Conservation (phyloP, 1,140 invertebrate species). For the Anastrepha ludens region DNA sequence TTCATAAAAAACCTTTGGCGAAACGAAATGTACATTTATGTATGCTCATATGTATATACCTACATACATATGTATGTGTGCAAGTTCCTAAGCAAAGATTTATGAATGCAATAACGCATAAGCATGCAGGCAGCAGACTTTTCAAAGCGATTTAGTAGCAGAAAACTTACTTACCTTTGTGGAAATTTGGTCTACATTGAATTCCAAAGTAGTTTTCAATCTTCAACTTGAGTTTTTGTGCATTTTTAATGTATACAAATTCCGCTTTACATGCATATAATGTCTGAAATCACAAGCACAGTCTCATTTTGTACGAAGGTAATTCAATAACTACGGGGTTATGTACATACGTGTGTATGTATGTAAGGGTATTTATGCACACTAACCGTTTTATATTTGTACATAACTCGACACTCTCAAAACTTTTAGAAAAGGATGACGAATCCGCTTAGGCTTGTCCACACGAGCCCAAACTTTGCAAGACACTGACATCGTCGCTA, state of each 20-base stretch:
- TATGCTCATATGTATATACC: not conserved
- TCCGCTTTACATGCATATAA: not conserved
- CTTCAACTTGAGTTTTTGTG: slow-evolving; percentile 1
- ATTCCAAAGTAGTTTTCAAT: not conserved
- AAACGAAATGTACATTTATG: too few species aligned
- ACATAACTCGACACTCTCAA: slow-evolving; percentile 10
- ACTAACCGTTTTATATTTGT: slow-evolving; percentile 35
- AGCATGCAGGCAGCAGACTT: not conserved
- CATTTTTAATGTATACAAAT: slow-evolving; percentile 19
- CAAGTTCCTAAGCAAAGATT: not conserved
- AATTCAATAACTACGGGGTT: slow-evolving; percentile 33
- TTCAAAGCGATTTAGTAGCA: too few species aligned
- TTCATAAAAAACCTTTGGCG: too few species aligned
- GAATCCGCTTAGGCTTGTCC: slow-evolving; percentile 31
- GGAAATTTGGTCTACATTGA: not conserved
- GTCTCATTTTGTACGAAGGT: not conserved
- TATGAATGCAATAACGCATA: slow-evolving; percentile 3
- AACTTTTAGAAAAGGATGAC: not conserved
- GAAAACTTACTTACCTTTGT: not conserved
- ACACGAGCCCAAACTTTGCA: slow-evolving; percentile 41
- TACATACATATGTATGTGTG: not conserved
- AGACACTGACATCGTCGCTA: slow-evolving; percentile 43
- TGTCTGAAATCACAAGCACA: not conserved
- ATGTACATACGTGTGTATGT: not conserved
- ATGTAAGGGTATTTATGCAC: slow-evolving; percentile 14